phyloP scores from a whole-genome alignment of 2,888 invertebrate genomes.

The Camptogramma bilineatum region DNA sequence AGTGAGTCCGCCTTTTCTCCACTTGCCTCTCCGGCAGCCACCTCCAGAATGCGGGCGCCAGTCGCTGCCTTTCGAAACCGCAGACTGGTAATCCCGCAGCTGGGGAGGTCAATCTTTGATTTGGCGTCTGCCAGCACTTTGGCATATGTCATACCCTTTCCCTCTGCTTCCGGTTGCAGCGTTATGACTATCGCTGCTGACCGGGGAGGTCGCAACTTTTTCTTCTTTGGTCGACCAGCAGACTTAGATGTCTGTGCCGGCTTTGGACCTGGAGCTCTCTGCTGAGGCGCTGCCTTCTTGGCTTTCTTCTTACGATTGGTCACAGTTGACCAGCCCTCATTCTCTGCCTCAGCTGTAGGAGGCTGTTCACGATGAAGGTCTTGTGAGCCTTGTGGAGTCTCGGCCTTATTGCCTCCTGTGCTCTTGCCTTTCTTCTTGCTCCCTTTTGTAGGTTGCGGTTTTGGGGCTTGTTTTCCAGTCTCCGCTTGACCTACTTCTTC shows the following conservation, averaged over 20 bases:
- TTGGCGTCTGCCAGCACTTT: background rate
- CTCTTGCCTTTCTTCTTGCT: background rate
- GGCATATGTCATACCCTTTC: background rate
- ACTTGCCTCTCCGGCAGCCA: background rate
- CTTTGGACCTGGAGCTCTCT: background rate
- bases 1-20: background rate
- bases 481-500: background rate
- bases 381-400: background rate
- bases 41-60: background rate
- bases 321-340: background rate
- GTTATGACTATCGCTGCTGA: too few relatives aligned
- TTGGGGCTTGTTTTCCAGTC: background rate
- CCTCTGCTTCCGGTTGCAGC: background rate
- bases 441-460: background rate
- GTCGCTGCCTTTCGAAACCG: background rate
- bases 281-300: background rate
- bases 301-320: background rate
- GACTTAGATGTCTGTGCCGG: too few relatives aligned
- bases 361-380: background rate
- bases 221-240: background rate
- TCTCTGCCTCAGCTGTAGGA: background rate
- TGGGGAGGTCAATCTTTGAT: background rate
- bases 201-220: background rate
- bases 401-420: background rate
- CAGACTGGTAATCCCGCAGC: background rate